Evolutionary conservation across 2,113 vertebrate genomes (phyloP).

Genomic region (Perca fluviatilis): DNA sequence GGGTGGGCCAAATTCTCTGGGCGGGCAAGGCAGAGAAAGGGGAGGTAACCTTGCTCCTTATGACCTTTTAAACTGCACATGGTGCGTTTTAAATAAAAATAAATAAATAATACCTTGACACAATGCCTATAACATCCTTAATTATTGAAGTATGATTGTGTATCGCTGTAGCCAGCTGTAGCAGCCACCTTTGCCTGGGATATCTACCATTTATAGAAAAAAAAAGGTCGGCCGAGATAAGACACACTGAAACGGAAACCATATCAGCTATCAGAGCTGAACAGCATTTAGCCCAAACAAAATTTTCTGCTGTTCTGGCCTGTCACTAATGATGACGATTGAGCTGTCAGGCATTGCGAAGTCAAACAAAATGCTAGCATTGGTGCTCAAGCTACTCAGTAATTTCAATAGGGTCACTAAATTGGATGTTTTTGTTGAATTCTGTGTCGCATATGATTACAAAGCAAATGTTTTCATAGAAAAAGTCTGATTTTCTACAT

Average conservation of each 20-base stretch:
- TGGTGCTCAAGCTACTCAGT: not conserved
- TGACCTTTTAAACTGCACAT: too few relatives aligned
- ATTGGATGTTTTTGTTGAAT: not conserved
- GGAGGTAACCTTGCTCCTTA: too few relatives aligned
- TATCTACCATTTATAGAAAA: not conserved
- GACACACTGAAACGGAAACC: not conserved
- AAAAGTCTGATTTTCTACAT: not conserved
- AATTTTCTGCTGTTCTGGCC: not conserved
- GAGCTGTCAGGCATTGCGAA: not conserved
- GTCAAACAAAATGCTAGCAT: not conserved
- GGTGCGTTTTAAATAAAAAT: too few relatives aligned
- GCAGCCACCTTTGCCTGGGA: not conserved
- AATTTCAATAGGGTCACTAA: not conserved
- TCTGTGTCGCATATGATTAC: not conserved
- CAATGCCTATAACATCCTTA: too few relatives aligned
- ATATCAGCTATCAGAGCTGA: not conserved
- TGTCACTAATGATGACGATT: not conserved
- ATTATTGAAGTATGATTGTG: not conserved
- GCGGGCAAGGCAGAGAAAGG: too few relatives aligned
- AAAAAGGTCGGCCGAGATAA: not conserved
- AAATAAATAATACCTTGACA: too few relatives aligned
- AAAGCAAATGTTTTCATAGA: not conserved
- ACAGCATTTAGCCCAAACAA: not conserved
- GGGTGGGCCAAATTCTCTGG: too few relatives aligned
- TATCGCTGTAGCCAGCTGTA: not conserved